These are phyloP conservation scores for Eupeodes latifasciatus DNA, from an alignment of 2,888 invertebrate species.

Conservation along the genomic window DNA sequence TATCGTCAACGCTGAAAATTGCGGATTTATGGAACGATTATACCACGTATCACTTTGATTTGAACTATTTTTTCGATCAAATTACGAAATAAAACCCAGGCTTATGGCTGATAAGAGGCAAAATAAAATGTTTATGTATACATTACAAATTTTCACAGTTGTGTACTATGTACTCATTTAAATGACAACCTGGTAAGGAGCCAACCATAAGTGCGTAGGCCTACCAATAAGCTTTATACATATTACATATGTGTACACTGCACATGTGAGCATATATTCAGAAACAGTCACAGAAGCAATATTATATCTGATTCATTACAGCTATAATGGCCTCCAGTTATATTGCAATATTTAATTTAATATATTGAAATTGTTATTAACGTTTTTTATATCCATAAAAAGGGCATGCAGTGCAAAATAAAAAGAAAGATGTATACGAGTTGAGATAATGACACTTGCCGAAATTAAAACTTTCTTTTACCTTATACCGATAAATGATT, in stretches of 20 bases:
- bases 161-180: background rate
- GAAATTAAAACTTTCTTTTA: conserved; percentile 4
- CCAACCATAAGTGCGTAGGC: too few relatives aligned
- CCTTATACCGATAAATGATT: conserved; percentile 9
- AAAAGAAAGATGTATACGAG: background rate
- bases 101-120: conserved; percentile 7
- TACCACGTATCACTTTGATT: conserved; percentile 16
- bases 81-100: conserved; percentile 1
- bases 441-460: background rate
- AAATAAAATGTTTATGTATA: background rate
- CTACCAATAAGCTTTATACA: conserved; percentile 4
- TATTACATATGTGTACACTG: background rate
- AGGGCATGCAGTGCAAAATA: too few relatives aligned
- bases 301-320: conserved; percentile 17
- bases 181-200: background rate
- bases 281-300: background rate
- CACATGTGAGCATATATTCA: background rate
- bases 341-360: conserved; percentile 3
- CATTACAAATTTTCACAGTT: background rate
- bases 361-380: conserved; percentile 22
- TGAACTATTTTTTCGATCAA: conserved; percentile 15
- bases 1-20: background rate
- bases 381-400: background rate
- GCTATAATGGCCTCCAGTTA: conserved; percentile 1
- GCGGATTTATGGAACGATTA: conserved; percentile 14